Conservation (phyloP, 2,888 invertebrate species). For the Eupithecia subumbrata region DNA sequence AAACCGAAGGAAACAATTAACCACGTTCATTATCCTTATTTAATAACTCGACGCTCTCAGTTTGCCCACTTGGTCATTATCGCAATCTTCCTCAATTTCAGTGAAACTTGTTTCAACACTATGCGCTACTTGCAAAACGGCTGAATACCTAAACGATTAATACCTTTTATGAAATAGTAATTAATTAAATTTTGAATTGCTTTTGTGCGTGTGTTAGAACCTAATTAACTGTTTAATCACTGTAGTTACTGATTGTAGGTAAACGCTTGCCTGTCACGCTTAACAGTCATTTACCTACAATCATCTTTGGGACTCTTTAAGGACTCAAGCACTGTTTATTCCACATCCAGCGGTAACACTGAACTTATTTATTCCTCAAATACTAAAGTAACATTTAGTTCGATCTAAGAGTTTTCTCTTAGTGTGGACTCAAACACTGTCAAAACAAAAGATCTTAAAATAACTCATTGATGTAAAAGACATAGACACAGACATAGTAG, state of each 20-base stretch:
- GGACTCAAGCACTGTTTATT: no score
- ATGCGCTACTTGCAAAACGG: slow-evolving; percentile 2
- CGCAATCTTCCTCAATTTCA: slow-evolving; percentile 22
- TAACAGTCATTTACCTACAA: no score
- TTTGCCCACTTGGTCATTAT: background rate
- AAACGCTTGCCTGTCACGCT: background rate
- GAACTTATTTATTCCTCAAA: background rate
- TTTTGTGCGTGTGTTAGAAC: background rate
- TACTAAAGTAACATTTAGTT: background rate
- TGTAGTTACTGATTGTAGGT: background rate
- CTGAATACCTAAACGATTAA: slow-evolving; percentile 4
- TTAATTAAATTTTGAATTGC: slow-evolving; percentile 14
- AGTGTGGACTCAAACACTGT: no score
- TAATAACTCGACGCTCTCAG: background rate
- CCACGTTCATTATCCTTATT: slow-evolving; percentile 5
- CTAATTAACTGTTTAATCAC: background rate
- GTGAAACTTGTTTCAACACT: slow-evolving; percentile 15
- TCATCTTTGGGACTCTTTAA: no score
- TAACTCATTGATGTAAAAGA: no score
- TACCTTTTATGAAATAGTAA: slow-evolving; percentile 5
- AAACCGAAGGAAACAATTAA: background rate
- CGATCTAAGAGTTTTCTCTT: no score
- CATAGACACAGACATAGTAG: no score
- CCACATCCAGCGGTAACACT: no score
- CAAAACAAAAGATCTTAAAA: no score